phyloP scores from a whole-genome alignment of 2,113 vertebrate genomes.

The Turdus rufiventris region DNA sequence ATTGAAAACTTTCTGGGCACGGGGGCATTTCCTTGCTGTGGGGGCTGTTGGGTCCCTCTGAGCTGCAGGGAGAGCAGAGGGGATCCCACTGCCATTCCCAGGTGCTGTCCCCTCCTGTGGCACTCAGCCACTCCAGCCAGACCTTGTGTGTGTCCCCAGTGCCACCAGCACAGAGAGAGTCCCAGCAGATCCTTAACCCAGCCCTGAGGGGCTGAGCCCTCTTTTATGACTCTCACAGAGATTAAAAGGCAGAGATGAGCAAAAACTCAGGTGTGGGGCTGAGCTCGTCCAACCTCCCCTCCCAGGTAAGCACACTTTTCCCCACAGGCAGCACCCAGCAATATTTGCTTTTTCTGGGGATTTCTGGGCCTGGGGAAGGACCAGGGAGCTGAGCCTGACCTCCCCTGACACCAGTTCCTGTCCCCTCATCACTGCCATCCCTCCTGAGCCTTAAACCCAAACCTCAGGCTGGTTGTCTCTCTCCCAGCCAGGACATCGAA shows the following conservation, averaged over 20 bases:
- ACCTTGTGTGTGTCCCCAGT: rapidly evolving
- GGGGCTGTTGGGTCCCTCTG: not conserved
- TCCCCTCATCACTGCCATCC: not conserved
- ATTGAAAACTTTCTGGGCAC: rapidly evolving
- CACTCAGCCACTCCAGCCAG: not conserved
- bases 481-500: not conserved
- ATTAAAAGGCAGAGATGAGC: not conserved
- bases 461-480: not conserved
- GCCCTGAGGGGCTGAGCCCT: rapidly evolving
- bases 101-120: not conserved
- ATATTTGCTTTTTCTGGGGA: not conserved
- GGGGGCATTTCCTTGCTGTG: rapidly evolving
- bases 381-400: rapidly evolving
- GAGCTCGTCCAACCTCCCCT: not conserved
- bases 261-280: no score
- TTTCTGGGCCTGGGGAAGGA: not conserved
- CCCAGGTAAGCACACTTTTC: rapidly evolving
- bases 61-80: not conserved
- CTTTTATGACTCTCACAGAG: not conserved
- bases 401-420: not conserved
- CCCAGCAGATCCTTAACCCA: rapidly evolving
- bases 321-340: not conserved
- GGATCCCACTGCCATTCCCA: not conserved
- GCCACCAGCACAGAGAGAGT: not conserved
- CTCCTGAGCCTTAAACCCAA: not conserved